Evolutionary conservation across 2,113 vertebrate species (phyloP).

Genomic region (Gracilinanus agilis): DNA sequence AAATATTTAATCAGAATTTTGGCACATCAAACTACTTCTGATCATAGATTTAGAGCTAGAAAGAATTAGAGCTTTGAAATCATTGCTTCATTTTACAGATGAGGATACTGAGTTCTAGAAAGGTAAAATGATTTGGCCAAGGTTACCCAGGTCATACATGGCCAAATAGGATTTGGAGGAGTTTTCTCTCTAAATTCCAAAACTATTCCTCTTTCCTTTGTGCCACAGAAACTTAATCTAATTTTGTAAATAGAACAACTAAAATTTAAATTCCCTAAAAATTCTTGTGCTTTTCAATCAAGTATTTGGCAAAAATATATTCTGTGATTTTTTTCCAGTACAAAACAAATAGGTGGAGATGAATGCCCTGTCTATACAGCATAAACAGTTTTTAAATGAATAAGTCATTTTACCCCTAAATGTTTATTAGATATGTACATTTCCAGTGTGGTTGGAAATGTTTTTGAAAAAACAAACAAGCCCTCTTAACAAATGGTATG

Average conservation of each 20-base stretch:
- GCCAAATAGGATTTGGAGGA: not conserved
- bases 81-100: not conserved
- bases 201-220: not conserved
- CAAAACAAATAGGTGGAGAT: conserved; percentile 7
- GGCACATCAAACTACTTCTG: not conserved
- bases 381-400: conserved; percentile 18
- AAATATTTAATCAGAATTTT: not conserved
- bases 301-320: not conserved
- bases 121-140: not conserved
- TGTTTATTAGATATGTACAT: not conserved
- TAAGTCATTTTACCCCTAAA: not conserved
- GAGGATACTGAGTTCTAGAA: not conserved
- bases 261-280: conserved; percentile 14
- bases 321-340: conserved; percentile 30
- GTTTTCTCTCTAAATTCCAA: not conserved
- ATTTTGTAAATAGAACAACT: not conserved
- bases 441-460: not conserved
- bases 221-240: not conserved
- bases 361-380: not conserved
- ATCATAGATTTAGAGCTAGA: not conserved
- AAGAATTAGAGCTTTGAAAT: not conserved
- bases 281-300: not conserved
- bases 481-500: not conserved
- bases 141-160: not conserved
- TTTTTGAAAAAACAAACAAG: not conserved